Conservation (phyloP, 2,797 vertebrate species). For the Taeniopygia guttata region DNA sequence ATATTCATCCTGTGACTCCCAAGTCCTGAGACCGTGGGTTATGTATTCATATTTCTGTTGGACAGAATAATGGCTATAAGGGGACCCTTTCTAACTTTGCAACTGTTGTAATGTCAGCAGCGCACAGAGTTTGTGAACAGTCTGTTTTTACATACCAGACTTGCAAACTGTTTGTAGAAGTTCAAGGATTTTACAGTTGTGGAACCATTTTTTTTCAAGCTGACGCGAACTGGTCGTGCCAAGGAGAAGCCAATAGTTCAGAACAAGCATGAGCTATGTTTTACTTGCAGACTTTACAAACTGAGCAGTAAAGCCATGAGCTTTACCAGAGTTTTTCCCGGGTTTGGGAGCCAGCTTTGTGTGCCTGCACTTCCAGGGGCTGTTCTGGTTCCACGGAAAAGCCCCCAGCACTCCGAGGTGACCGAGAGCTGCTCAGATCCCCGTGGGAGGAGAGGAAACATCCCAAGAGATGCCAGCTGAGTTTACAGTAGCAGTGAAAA, state of each 20-base stretch:
- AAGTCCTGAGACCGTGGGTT: not conserved
- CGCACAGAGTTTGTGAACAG: not conserved
- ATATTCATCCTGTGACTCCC: not conserved
- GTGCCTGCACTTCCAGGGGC: not conserved
- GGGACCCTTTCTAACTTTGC: not conserved
- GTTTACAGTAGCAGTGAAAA: not conserved
- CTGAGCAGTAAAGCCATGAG: not conserved
- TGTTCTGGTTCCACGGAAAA: not conserved
- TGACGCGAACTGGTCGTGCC: not conserved
- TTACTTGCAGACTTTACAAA: not conserved
- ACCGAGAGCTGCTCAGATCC: not conserved
- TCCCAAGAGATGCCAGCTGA: not conserved
- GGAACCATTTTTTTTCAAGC: constrained; percentile 20
- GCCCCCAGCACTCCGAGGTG: not conserved
- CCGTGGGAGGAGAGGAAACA: not conserved
- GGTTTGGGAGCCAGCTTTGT: not conserved
- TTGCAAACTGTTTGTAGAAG: constrained; percentile 26
- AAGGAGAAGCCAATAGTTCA: constrained; percentile 3
- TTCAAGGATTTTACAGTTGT: constrained; percentile 52
- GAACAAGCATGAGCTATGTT: not conserved
- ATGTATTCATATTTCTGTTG: not conserved
- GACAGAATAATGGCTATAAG: constrained; percentile 11
- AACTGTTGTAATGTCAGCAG: not conserved
- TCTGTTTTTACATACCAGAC: constrained; percentile 31
- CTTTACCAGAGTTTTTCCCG: not conserved